phyloP scores from a whole-genome alignment of 2,888 invertebrate genomes.

The Dioctria linearis region DNA sequence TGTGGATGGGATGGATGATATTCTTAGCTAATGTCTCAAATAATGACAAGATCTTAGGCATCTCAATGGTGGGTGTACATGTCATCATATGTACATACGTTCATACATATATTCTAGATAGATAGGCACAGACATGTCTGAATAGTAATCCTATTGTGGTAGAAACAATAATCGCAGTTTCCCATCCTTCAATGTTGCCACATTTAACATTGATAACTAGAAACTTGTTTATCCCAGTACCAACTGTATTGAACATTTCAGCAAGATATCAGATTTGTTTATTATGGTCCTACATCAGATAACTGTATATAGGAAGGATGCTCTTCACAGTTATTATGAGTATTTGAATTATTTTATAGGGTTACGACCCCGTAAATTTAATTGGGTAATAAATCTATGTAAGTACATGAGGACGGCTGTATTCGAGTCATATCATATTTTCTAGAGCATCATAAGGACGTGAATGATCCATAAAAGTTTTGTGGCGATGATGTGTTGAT shows the following conservation, averaged over 20 bases:
- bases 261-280: background rate
- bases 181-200: background rate
- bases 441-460: background rate
- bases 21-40: background rate
- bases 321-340: background rate
- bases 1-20: background rate
- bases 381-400: constrained; percentile 30
- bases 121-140: too few relatives aligned
- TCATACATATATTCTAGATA: too few relatives aligned
- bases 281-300: background rate
- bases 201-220: background rate
- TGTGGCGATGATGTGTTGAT: background rate
- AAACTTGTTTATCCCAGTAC: background rate
- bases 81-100: background rate
- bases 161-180: background rate
- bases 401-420: background rate
- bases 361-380: constrained; percentile 34
- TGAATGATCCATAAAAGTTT: background rate
- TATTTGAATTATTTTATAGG: constrained; percentile 18
- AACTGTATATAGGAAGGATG: background rate
- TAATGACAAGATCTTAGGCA: background rate
- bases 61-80: background rate
- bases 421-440: background rate
- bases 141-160: background rate
- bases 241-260: background rate